phyloP scores from a whole-genome alignment of 2,888 invertebrate species.

The Disparrhopalites patrizii region DNA sequence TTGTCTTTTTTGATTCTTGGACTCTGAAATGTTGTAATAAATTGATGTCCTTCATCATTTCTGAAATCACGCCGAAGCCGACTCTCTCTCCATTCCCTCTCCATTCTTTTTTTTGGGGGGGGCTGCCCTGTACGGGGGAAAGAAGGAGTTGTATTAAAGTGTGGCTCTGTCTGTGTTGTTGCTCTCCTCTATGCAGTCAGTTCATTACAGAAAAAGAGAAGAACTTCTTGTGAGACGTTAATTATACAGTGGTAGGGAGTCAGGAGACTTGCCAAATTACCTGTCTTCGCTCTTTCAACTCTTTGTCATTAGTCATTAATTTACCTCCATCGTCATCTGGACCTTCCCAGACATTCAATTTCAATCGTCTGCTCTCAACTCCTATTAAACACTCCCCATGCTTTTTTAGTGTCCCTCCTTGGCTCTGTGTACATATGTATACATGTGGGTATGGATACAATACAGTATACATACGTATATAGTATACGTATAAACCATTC shows the following conservation, averaged over 20 bases:
- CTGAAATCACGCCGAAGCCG: slow-evolving; percentile 34
- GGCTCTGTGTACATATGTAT: too few species aligned
- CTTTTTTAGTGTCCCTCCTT: too few species aligned
- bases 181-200: slow-evolving; percentile 8
- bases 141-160: too few species aligned
- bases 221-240: slow-evolving; percentile 27
- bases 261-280: slow-evolving; percentile 44
- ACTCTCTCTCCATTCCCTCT: slow-evolving; percentile 9
- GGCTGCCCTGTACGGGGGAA: too few species aligned
- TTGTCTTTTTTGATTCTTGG: slow-evolving; percentile 36
- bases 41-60: slow-evolving; percentile 38
- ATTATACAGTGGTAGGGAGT: slow-evolving; percentile 26
- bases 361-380: slow-evolving; percentile 4
- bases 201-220: slow-evolving; percentile 32
- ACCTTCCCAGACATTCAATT: slow-evolving; percentile 25
- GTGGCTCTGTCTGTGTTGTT: slow-evolving; percentile 17
- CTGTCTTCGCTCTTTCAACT: slow-evolving; percentile 35
- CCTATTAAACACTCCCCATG: neutral
- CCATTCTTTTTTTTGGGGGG: too few species aligned
- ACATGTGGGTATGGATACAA: too few species aligned
- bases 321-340: slow-evolving; percentile 31
- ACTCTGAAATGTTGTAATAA: slow-evolving; percentile 33
- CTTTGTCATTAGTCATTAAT: slow-evolving; percentile 38
- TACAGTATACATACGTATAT: too few species aligned
- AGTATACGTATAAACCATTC: neutral